Conservation (phyloP, 2,113 vertebrate species). For the Taurulus bubalis region DNA sequence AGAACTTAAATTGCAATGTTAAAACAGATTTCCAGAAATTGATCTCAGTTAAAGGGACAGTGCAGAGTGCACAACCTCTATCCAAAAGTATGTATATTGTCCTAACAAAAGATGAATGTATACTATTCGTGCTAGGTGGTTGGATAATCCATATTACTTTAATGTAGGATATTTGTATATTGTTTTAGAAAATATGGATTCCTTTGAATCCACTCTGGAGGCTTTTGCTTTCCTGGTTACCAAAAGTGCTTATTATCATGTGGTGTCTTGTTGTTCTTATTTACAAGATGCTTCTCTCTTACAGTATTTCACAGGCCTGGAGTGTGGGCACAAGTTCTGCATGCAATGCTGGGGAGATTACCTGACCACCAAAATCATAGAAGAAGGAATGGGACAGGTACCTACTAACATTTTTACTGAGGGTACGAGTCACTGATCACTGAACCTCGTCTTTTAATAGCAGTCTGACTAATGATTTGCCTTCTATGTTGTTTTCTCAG, state of each 20-base stretch:
- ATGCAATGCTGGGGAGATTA: slow-evolving; percentile 99
- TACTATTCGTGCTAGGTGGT: no score
- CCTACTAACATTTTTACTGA: background rate
- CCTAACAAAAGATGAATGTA: no score
- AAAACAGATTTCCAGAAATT: no score
- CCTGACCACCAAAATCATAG: slow-evolving; percentile 99
- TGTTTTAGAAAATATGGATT: no score
- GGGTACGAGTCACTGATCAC: background rate
- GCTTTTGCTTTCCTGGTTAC: background rate
- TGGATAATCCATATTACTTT: no score
- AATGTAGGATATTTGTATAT: background rate
- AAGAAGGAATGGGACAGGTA: slow-evolving; percentile 99
- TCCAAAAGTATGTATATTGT: no score
- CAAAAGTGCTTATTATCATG: background rate
- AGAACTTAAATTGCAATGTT: no score
- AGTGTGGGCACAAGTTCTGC: slow-evolving; percentile 99
- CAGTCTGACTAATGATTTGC: slow-evolving; percentile 18
- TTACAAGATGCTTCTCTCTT: slow-evolving; percentile 51
- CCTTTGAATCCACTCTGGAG: no score
- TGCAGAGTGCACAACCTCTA: no score
- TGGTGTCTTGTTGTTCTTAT: background rate
- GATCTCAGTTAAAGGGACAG: no score
- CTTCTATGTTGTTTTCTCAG: slow-evolving; percentile 79
- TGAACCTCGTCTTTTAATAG: background rate
- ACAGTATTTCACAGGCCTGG: slow-evolving; percentile 98